Evolutionary conservation across 2,888 invertebrate species (phyloP).

Genomic region (Sminthurinus aureus): DNA sequence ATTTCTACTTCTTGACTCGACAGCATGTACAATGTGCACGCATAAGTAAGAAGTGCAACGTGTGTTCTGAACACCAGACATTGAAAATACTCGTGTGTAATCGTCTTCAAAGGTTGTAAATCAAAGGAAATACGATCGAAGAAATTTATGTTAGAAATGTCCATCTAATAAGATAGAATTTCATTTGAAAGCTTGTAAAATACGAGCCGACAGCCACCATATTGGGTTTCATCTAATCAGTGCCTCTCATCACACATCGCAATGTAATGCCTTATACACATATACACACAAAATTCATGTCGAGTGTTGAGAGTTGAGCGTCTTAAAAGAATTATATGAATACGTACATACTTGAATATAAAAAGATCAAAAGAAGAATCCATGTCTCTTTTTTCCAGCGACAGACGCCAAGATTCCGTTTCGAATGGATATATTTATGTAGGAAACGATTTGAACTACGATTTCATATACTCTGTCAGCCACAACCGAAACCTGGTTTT

Average conservation of each 20-base stretch:
- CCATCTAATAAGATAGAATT: conserved; percentile 34
- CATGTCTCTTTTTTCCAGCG: not conserved
- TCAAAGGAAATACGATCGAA: conserved; percentile 5
- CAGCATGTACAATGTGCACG: too few species aligned
- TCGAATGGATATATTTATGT: not conserved
- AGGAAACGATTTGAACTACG: too few species aligned
- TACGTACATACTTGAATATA: too few species aligned
- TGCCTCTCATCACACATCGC: conserved; percentile 9
- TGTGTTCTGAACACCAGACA: too few species aligned
- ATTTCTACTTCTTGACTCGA: too few species aligned
- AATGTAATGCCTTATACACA: not conserved
- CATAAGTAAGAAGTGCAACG: too few species aligned
- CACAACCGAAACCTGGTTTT: too few species aligned
- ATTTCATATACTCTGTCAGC: too few species aligned
- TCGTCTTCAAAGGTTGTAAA: not conserved
- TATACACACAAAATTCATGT: not conserved
- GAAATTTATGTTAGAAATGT: conserved; percentile 27
- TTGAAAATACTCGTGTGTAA: too few species aligned
- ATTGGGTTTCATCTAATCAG: conserved; percentile 34
- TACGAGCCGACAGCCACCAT: conserved; percentile 28
- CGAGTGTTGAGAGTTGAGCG: not conserved
- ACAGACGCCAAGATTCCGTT: not conserved
- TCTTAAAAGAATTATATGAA: not conserved
- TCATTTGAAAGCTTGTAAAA: conserved; percentile 31
- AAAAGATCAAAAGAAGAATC: too few species aligned